These are phyloP conservation scores for Aphaenogaster floridana DNA, from an alignment of 1,140 invertebrate genomes.

Conservation along the genomic window DNA sequence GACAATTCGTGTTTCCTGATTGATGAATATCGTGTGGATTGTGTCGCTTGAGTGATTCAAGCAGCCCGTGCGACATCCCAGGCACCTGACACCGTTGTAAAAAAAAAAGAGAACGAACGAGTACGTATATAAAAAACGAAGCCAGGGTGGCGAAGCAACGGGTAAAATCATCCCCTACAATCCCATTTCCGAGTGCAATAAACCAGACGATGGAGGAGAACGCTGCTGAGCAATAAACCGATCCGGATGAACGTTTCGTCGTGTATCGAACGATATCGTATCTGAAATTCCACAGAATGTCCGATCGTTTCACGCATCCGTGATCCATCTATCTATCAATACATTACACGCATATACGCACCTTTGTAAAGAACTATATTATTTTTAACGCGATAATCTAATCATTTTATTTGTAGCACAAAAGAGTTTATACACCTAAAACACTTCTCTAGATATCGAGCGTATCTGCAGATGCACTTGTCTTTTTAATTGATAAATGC, in stretches of 20 bases:
- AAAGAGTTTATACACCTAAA: not conserved
- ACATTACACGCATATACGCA: not conserved
- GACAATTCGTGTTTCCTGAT: not conserved
- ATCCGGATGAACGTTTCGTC: slow-evolving; percentile 76
- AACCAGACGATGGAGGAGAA: slow-evolving; percentile 73
- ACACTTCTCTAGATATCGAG: not conserved
- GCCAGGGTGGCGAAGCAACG: slow-evolving; percentile 52
- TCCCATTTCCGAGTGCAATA: slow-evolving; percentile 81
- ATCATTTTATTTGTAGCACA: slow-evolving; percentile 2
- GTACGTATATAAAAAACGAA: slow-evolving; percentile 49
- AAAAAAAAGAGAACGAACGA: slow-evolving; percentile 19
- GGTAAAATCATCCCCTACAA: slow-evolving; percentile 76
- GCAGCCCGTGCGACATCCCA: slow-evolving; percentile 6
- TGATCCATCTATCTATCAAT: slow-evolving; percentile 13
- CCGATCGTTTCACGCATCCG: slow-evolving; percentile 79
- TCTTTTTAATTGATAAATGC: not conserved
- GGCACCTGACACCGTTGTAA: slow-evolving; percentile 29
- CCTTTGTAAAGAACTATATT: slow-evolving; percentile 6
- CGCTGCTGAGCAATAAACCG: slow-evolving; percentile 78
- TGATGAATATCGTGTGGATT: not conserved
- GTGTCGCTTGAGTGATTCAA: slow-evolving; percentile 11
- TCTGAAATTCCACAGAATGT: slow-evolving; percentile 77
- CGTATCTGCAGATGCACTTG: not conserved
- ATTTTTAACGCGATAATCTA: slow-evolving; percentile 26
- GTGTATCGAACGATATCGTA: slow-evolving; percentile 69